Evolutionary conservation across 2,113 vertebrate species (phyloP), one percentile per base, ranked within the genome.

Genomic region (Epinephelus lanceolatus): DNA sequence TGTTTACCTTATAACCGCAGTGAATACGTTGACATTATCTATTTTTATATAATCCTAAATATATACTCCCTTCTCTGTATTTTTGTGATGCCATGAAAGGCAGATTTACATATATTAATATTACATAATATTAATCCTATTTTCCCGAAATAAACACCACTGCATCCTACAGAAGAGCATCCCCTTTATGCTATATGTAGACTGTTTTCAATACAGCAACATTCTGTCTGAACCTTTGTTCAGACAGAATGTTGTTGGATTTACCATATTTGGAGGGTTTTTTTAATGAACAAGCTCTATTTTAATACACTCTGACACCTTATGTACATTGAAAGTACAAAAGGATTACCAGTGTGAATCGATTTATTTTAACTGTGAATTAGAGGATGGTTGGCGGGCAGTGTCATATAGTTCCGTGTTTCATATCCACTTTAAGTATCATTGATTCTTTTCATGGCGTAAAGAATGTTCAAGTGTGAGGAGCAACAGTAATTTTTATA

Each of bases 91-190:
- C 12, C 14, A 4, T 61, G 14, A 65, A 60, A 60, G 14, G 23
- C 71, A 57, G 42, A 82, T 84, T 76, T 84, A 23, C 49, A 79
- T 84, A 66, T 19, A 59, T 69, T 71, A 67, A 37, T 79, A 23
- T 83, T 68, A 52, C 37, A 73, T 73, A 37, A 81, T 70, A 83
- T 42, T 23, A 76, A 57, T 72, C 42, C n/a, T 15, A 8, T 25
- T 60, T 59, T 25, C 14, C 56, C 6, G 55, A 30, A 84, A 84
- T 63, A 81, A 82, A 62, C 33, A 77, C 2, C 11, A 12, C 49
- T 40, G 40, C 19, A 19, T 67, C 78, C 55, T 42, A 23, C 23
- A 45, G 59, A 51, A 55, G 21, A 51, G 27, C 25, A 23, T 12
- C 15, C 1, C 27, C 23, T 55, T 66, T 30, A n/a, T 70, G 30